phyloP scores from a whole-genome alignment of 2,888 invertebrate species.

The Nephrocerus scutellatus region DNA sequence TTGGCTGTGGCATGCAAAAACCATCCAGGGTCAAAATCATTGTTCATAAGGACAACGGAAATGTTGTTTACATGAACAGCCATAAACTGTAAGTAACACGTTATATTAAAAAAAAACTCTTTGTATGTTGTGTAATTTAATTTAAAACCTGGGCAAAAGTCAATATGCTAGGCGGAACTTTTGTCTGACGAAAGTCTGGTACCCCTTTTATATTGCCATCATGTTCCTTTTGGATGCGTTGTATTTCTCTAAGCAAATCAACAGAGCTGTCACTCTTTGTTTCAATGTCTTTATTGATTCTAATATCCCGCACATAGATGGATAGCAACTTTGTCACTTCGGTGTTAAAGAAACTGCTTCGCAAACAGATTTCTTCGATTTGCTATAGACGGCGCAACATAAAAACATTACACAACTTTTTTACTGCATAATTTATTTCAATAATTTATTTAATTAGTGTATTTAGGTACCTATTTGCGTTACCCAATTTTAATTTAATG shows the following conservation, averaged over 20 bases:
- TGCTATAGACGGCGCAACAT: slow-evolving; percentile 53
- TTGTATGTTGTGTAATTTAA: background rate
- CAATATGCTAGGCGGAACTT: slow-evolving; percentile 70
- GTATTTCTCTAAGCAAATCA: slow-evolving; percentile 45
- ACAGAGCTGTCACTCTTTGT: slow-evolving; percentile 29
- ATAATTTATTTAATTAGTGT: too few relatives aligned
- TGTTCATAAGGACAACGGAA: slow-evolving; percentile 56
- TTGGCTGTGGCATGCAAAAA: slow-evolving; percentile 64
- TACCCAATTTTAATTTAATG: slow-evolving; percentile 2
- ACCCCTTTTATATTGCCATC: slow-evolving; percentile 38
- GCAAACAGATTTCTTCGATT: slow-evolving; percentile 75
- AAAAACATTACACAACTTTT: too few relatives aligned
- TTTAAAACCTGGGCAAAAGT: slow-evolving; percentile 77
- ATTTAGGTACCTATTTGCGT: background rate
- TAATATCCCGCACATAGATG: slow-evolving; percentile 71
- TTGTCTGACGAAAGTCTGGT: slow-evolving; percentile 65
- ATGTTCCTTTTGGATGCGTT: background rate
- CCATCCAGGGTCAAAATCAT: slow-evolving; percentile 59
- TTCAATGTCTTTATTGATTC: slow-evolving; percentile 70
- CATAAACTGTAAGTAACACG: slow-evolving; percentile 59
- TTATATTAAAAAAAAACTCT: slow-evolving; percentile 4
- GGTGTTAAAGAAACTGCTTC: slow-evolving; percentile 81
- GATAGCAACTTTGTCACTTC: slow-evolving; percentile 79
- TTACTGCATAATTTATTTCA: too few relatives aligned
- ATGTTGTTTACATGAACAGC: slow-evolving; percentile 74